Base-by-base conservation (phyloP, 2,797 vertebrate species). In the Sitta carolinensis region DNA sequence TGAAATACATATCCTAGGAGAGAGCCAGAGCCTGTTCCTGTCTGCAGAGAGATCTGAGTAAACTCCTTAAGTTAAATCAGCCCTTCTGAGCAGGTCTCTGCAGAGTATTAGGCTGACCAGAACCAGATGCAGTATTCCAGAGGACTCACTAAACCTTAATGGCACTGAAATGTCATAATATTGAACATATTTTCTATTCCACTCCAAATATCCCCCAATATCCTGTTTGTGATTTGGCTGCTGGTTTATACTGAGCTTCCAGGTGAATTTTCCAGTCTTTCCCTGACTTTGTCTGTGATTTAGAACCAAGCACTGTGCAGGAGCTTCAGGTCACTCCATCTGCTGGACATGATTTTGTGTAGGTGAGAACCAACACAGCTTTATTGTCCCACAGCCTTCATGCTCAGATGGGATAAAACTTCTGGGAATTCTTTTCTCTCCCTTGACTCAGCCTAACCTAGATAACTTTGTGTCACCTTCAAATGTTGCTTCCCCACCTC, bases 61-160 rank as follows among this genome's bases (percentile, higher is more conserved):
- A 95, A 70, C 77, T 84, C n/a, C 81, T 95, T 92, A 89, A 55
- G 43, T 4, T 62, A 76, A 92, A 82, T 42, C 50, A 87, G 40
- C 58, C 73, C 43, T 48, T 66, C 66, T 78, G 83, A 69, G 43
- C 52, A 84, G 20, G n/a, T 62, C 47, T 75, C 69, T 91, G 58
- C 13, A 45, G 54, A 75, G 42, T 30, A 16, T 76, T 45, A 80
- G 57, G 57, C 48, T 89, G 63, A 25, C n/a, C 61, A 55, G 57
- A 77, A 70, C 34, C 13, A 66, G 70, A 42, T 22, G 16, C 57
- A 86, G 3, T 22, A 4, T 80, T 77, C 75, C 48, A 51, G 54
- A 19, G 47, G 34, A 55, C 52, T 50, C 27, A 12, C 45, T 51
- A 62, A 89, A 54, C 17, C 52, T 52, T 27, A 54, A 30, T 3